phyloP scores from a whole-genome alignment of 1,140 invertebrate species.

The Idris sp. region DNA sequence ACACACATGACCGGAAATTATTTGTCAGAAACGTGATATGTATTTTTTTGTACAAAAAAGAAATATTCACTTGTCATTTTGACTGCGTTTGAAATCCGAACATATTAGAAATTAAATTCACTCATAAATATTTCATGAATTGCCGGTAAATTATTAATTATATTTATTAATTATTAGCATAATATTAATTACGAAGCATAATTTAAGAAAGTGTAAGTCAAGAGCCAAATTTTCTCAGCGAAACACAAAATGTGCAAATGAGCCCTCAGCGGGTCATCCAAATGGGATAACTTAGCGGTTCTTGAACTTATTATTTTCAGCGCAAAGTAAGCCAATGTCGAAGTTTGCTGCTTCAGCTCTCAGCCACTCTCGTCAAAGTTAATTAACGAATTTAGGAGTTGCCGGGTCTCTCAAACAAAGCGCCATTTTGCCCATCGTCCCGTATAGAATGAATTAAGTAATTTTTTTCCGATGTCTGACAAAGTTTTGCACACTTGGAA shows the following conservation, averaged over 20 bases:
- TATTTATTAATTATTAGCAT: too few relatives aligned
- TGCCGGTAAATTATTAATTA: too few relatives aligned
- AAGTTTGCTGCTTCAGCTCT: slow-evolving; percentile 41
- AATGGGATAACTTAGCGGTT: slow-evolving; percentile 42
- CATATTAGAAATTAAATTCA: too few relatives aligned
- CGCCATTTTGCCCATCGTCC: slow-evolving; percentile 36
- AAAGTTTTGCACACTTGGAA: slow-evolving; percentile 26
- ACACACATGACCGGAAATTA: slow-evolving; percentile 41
- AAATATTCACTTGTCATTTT: slow-evolving; percentile 9
- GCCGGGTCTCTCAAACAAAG: slow-evolving; percentile 45
- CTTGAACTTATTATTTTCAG: slow-evolving; percentile 55
- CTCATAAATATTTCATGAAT: too few relatives aligned
- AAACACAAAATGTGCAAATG: slow-evolving; percentile 26
- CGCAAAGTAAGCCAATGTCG: slow-evolving; percentile 47
- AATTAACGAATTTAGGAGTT: slow-evolving; percentile 48
- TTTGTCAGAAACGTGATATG: slow-evolving; percentile 32
- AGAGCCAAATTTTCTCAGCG: slow-evolving; percentile 5
- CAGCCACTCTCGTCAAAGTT: slow-evolving; percentile 39
- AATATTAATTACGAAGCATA: slow-evolving; percentile 22
- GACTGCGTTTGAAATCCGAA: too few relatives aligned
- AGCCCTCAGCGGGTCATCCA: slow-evolving; percentile 31
- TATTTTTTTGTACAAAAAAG: slow-evolving; percentile 18
- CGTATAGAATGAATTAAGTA: slow-evolving; percentile 38
- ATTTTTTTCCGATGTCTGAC: slow-evolving; percentile 30
- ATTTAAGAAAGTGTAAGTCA: slow-evolving; percentile 1